Evolutionary conservation across 2,888 invertebrate genomes (phyloP).

Genomic region (Bellardia bayeri): DNA sequence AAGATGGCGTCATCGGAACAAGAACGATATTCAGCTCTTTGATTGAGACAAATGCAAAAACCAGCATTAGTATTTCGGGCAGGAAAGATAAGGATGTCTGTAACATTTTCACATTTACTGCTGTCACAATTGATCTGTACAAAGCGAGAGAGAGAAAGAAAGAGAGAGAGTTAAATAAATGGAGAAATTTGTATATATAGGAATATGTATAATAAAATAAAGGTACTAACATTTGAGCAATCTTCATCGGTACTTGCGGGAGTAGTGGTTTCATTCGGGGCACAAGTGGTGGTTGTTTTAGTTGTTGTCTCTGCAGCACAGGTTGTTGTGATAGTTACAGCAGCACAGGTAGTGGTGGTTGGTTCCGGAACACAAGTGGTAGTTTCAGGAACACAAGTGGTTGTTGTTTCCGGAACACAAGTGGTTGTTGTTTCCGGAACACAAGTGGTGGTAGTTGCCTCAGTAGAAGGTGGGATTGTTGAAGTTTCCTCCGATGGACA

Average conservation of each 20-base stretch:
- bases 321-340: slow-evolving; percentile 54
- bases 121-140: slow-evolving; percentile 28
- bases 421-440: not conserved
- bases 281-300: slow-evolving; percentile 20
- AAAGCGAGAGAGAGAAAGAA: not conserved
- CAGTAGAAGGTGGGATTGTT: slow-evolving; percentile 8
- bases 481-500: slow-evolving; percentile 73
- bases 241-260: not conserved
- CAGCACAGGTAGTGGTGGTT: slow-evolving; percentile 46
- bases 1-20: slow-evolving; percentile 38
- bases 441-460: not conserved
- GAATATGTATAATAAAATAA: not conserved
- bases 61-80: slow-evolving; percentile 29
- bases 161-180: not conserved
- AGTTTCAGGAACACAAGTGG: not conserved
- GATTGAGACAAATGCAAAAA: slow-evolving; percentile 46
- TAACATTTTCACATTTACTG: slow-evolving; percentile 15
- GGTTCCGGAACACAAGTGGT: slow-evolving; percentile 30
- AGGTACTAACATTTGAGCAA: slow-evolving; percentile 37
- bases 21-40: slow-evolving; percentile 13
- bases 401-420: not conserved
- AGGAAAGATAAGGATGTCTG: slow-evolving; percentile 14
- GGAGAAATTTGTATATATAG: not conserved
- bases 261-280: slow-evolving; percentile 29
- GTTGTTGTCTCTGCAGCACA: not conserved